Evolutionary conservation across 37 sponge, comb jelly and placozoan genomes (phyloP).

Genomic region (Tethya wilhelma): DNA sequence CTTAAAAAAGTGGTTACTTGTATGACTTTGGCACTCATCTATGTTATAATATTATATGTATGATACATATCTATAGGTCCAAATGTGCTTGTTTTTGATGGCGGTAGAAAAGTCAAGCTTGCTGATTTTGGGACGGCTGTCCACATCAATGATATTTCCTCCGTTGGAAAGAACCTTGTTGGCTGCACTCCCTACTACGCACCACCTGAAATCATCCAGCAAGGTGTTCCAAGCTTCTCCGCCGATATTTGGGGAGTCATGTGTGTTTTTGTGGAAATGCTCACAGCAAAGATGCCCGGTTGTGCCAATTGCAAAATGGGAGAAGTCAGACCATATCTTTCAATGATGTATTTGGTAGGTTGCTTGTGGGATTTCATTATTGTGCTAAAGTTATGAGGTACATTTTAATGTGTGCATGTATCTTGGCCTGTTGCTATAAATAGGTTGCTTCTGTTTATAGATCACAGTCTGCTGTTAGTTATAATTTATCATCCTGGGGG

Average conservation of each 20-base stretch:
- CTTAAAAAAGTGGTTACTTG: neutral
- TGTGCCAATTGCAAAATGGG: neutral
- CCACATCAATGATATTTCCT: conserved; percentile 8
- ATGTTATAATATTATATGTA: no score
- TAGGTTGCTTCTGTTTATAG: neutral
- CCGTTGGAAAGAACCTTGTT: neutral
- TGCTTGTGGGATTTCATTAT: no score
- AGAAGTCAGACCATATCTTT: no score
- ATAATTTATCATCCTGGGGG: no score
- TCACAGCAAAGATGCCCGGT: conserved; percentile 34
- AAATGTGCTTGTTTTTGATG: conserved; percentile 43
- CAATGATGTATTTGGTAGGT: conserved; percentile 16
- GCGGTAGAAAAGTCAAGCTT: conserved; percentile 41
- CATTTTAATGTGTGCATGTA: neutral
- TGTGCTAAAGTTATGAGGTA: neutral
- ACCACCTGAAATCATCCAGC: conserved; percentile 38
- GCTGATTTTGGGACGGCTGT: conserved; percentile 53
- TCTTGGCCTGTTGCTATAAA: neutral
- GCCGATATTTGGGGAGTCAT: conserved; percentile 45
- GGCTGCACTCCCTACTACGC: conserved; percentile 44
- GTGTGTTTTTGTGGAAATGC: conserved; percentile 42
- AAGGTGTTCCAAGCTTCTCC: conserved; percentile 2
- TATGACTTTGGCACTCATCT: no score
- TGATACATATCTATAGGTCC: conserved; percentile 14
- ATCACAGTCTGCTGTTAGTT: neutral